Base-by-base conservation (phyloP, 2,888 invertebrate genomes). In the Ornithoptera alexandrae region DNA sequence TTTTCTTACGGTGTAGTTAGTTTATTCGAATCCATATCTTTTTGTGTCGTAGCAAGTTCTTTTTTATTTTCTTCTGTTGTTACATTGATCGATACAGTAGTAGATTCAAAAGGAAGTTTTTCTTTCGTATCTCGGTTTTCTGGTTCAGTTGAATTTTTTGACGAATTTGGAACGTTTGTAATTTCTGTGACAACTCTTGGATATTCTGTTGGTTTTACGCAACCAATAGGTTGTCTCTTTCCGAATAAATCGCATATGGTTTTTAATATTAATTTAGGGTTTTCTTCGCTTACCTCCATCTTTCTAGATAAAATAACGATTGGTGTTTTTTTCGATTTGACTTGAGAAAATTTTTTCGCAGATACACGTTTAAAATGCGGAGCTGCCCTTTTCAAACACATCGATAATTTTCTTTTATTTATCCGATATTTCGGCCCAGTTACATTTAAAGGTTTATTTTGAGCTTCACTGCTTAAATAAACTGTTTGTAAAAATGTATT, bases 381-480 rank as follows among this genome's bases (percentile, higher is more conserved):
- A 2, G 70, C 69, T 57, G 63, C 71, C 57, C 60, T 68, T 69
- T 64, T 73, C 58, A 77, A 57, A 50, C 78, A 78, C 20, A 50
- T 20, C 36, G 67, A 67, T 24, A 74, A 64, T 59, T 59, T 65
- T n/a, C 62, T 67, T 24, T 7, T 59, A 66, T 75, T 71, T 18
- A 77, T 63, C 6, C 70, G 68, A 30, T 74, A 68, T 24, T 50
- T 8, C 69, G 69, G 65, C 18, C 65, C 56, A 61, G 76, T 76
- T 39, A 75, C 73, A 39, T 65, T 67, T 30, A 30, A 50, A 42
- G 65, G 15, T 20, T 72, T 69, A 24, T 68, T 73, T 15, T 71
- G 60, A 18, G 76, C 73, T 62, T 72, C 72, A 50, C 76, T 75
- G 42, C 68, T 74, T 24, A 78, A 70, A 67, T 70, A 78, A 6